These are phyloP conservation scores for Zhengitettix transpicula DNA, from an alignment of 2,888 invertebrate genomes.

Conservation along the genomic window DNA sequence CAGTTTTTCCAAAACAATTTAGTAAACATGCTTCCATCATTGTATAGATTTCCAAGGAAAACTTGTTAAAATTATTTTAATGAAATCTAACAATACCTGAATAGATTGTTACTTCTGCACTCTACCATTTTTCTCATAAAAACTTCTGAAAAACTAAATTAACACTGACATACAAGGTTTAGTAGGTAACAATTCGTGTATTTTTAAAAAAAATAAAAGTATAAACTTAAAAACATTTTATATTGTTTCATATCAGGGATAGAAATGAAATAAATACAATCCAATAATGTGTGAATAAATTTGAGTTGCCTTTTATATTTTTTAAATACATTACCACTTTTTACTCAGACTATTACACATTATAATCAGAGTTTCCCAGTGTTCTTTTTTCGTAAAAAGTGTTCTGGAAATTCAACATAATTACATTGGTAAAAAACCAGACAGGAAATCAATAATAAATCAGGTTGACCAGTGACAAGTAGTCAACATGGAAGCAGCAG, in stretches of 20 bases:
- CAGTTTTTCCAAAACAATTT: too few species aligned
- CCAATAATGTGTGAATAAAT: slow-evolving; percentile 1
- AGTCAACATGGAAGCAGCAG: slow-evolving; percentile 7
- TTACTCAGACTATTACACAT: not conserved
- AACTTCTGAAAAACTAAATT: too few species aligned
- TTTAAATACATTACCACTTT: slow-evolving; percentile 1
- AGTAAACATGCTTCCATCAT: too few species aligned
- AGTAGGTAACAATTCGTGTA: too few species aligned
- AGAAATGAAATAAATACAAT: slow-evolving; percentile 5
- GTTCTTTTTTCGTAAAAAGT: slow-evolving; percentile 1
- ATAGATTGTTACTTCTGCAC: too few species aligned
- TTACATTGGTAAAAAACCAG: slow-evolving; percentile 6
- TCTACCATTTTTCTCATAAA: too few species aligned
- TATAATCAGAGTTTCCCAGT: not conserved
- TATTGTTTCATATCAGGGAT: slow-evolving; percentile 6
- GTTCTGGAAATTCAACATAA: slow-evolving; percentile 4
- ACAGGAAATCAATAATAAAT: not conserved
- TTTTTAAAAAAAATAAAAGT: too few species aligned
- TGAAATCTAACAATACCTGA: too few species aligned
- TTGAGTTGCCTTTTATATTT: slow-evolving; percentile 2
- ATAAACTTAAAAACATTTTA: too few species aligned
- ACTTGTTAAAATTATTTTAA: too few species aligned
- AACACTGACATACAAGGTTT: too few species aligned
- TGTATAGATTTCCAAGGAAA: too few species aligned
- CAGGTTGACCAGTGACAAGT: slow-evolving; percentile 3